Percentiles rank a stretch among this genome's conserved stretches.
These are phyloP conservation scores for Lasioglossum morio DNA, from an alignment of 2,888 invertebrate genomes.

Conservation along the genomic window DNA sequence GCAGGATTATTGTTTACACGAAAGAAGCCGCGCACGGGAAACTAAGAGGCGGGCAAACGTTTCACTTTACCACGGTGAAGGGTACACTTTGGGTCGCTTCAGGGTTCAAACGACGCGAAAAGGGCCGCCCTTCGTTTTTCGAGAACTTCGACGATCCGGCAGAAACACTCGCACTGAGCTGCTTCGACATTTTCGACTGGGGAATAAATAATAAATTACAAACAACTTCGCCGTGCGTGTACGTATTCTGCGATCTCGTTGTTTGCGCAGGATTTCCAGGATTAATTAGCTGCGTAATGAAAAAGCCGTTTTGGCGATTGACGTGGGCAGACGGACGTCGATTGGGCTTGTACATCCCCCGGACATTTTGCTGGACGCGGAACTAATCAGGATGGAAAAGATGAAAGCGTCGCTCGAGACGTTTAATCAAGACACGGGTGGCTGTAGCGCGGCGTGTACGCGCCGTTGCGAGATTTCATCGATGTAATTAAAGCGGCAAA, in stretches of 20 bases:
- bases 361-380: neutral
- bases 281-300: conserved; percentile 50
- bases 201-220: conserved; percentile 56
- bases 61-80: neutral
- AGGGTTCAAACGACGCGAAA: conserved; percentile 46
- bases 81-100: conserved; percentile 11
- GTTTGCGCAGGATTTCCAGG: conserved; percentile 34
- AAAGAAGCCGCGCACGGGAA: conserved; percentile 46
- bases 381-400: conserved; percentile 27
- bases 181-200: conserved; percentile 17
- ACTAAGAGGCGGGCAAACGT: neutral
- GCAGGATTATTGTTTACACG: conserved; percentile 78
- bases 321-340: neutral
- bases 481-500: conserved; percentile 25
- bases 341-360: neutral
- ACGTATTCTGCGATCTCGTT: conserved; percentile 16
- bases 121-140: conserved; percentile 38
- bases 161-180: neutral
- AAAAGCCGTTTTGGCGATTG: conserved; percentile 23
- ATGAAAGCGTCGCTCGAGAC: conserved; percentile 18
- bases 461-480: neutral
- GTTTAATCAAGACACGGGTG: conserved; percentile 20
- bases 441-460: neutral
- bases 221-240: neutral
- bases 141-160: conserved; percentile 2